Conservation (phyloP, 1,140 invertebrate genomes). For the Thaumetopoea pityocampa region DNA sequence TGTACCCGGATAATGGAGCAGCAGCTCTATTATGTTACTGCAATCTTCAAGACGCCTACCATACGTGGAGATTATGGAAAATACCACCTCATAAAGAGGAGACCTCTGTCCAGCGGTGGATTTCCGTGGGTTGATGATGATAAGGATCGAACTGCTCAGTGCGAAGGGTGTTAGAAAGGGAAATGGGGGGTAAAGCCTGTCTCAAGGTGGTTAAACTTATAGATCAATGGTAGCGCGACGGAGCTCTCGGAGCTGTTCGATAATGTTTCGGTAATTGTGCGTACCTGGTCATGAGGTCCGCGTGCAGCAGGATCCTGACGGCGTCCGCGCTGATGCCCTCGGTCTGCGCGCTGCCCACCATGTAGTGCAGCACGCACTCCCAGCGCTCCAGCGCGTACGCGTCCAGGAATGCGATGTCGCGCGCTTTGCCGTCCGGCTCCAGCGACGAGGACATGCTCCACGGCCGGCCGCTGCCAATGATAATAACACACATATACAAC, state of each 20-base stretch:
- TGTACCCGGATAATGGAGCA: no score
- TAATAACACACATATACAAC: no score
- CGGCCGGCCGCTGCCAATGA: constrained; percentile 80
- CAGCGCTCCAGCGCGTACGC: constrained; percentile 95
- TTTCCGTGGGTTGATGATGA: no score
- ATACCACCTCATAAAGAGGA: no score
- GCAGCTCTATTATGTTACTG: no score
- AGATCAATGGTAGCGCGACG: no score
- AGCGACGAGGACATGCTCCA: constrained; percentile 92
- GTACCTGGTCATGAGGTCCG: constrained; percentile 92
- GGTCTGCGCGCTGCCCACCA: constrained; percentile 90
- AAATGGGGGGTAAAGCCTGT: neutral
- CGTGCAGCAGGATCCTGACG: constrained; percentile 92
- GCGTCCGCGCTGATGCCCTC: constrained; percentile 96
- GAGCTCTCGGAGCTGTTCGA: no score
- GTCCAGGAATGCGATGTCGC: constrained; percentile 93
- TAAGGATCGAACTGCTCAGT: no score
- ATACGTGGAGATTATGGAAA: no score
- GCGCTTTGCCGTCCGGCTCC: constrained; percentile 91
- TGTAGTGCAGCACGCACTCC: constrained; percentile 98
- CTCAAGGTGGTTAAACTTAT: neutral
- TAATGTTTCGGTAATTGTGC: constrained; percentile 86
- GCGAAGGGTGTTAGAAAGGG: neutral
- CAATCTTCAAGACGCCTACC: no score
- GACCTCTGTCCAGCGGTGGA: no score